Base-by-base conservation (phyloP, 2,797 vertebrate genomes). In the Sebastiscus albofasciatus region DNA sequence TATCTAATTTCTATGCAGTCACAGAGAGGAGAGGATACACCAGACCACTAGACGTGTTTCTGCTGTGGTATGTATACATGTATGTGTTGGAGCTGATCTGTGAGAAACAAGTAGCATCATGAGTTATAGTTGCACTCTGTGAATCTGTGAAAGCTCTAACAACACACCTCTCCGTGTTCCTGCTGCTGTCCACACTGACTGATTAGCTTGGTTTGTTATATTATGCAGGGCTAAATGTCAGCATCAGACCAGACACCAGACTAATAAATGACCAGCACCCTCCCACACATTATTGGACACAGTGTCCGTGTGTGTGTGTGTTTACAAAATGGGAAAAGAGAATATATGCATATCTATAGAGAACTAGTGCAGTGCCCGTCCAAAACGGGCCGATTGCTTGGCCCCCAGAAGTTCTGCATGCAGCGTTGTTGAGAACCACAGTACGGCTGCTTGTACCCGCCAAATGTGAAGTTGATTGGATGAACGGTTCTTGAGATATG, bases 181-280 rank as follows among this genome's bases (percentile, higher is more conserved):
- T 77, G 75, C 39, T 42, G 61, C 59, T n/a, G 60, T 66, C 65
- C 71, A 52, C 49, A 59, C 82, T 60, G 60, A 73, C 22, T 75
- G 39, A 90, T 85, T 71, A 72, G 70, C 24, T 67, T 75, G 20
- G 56, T 79, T 86, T 75, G 52, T 76, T 81, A 58, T 22, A 10
- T 59, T 36, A 74, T 55, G 56, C 46, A 18, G 64, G 46, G 73
- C 27, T 86, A 89, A 91, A 92, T 90, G 86, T 84, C 89, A 88
- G 56, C 70, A 64, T 46, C 69, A 72, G 65, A 61, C 13, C 49
- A 75, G 83, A 73, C 75, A 70, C 58, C 73, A 85, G 79, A 86
- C 67, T 78, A 77, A 89, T 67, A 66, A 82, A 88, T 60, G 70
- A 61, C 54, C 67, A 65, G 39, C 55, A 72, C 22, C 52, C 52